phyloP scores from a whole-genome alignment of 2,113 vertebrate species.

The Heteronetta atricapilla region DNA sequence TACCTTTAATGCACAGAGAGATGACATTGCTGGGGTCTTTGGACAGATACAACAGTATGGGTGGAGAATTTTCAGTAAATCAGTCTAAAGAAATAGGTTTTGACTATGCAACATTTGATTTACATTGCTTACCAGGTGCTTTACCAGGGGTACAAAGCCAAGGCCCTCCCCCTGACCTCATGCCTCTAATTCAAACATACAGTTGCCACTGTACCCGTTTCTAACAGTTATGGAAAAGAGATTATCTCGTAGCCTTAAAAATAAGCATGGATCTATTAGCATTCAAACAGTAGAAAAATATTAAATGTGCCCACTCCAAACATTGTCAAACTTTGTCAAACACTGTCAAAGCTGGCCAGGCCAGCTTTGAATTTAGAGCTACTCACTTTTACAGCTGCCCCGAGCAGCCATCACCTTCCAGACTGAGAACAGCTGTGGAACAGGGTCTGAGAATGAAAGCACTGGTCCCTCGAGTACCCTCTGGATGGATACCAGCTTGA shows the following conservation, averaged over 20 bases:
- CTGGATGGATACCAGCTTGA: not conserved
- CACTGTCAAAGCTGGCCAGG: no score
- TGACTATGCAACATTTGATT: not conserved
- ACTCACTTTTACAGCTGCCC: not conserved
- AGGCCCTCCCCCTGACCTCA: not conserved
- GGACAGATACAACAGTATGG: not conserved
- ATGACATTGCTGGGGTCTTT: not conserved
- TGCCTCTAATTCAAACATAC: not conserved
- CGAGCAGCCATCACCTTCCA: not conserved
- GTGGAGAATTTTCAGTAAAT: not conserved
- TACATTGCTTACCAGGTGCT: not conserved
- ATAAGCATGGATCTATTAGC: not conserved
- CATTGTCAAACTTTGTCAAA: not conserved
- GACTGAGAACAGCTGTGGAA: not conserved
- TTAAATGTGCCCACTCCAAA: not conserved
- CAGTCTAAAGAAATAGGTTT: not conserved
- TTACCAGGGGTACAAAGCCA: not conserved
- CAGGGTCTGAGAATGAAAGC: not conserved
- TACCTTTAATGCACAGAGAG: not conserved
- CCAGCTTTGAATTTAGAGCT: not conserved
- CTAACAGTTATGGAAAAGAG: not conserved
- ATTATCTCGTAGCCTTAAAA: not conserved
- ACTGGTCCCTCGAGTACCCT: not conserved
- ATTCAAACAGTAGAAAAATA: not conserved
- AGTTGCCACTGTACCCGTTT: not conserved